These are phyloP conservation scores for Epirrhoe alternata DNA, from an alignment of 2,888 invertebrate species.

Conservation along the genomic window DNA sequence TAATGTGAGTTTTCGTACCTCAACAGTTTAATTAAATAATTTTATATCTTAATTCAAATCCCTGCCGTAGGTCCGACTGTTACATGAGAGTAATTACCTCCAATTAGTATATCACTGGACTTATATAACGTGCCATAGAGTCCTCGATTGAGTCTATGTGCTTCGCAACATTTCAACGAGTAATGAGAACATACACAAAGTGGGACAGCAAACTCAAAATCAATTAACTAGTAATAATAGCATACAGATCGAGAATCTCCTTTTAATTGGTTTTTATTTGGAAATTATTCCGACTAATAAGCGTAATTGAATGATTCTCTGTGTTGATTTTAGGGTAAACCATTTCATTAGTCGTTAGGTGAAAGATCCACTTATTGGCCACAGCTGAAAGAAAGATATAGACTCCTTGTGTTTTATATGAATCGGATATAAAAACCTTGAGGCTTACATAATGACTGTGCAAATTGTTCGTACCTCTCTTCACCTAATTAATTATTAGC, in stretches of 20 bases:
- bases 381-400: conserved; percentile 4
- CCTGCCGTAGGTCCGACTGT: background rate
- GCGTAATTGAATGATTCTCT: conserved; percentile 7
- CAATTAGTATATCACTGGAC: conserved; percentile 18
- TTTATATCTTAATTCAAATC: background rate
- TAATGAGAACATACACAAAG: background rate
- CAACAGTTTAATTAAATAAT: conserved; percentile 6
- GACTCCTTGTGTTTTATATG: conserved; percentile 28
- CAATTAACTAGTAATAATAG: conserved; percentile 21
- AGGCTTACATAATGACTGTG: conserved; percentile 47
- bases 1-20: background rate
- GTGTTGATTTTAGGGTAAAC: conserved; percentile 9
- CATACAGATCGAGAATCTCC: background rate
- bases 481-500: conserved; percentile 53
- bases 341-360: conserved; percentile 1
- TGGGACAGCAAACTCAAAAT: conserved; percentile 13
- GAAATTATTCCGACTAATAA: background rate
- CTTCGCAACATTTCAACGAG: conserved; percentile 2
- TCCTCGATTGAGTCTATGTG: conserved; percentile 7
- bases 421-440: conserved; percentile 44
- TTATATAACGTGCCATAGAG: background rate
- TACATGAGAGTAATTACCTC: conserved; percentile 4
- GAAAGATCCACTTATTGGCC: conserved; percentile 4
- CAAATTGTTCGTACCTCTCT: conserved; percentile 51
- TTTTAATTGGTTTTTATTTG: conserved; percentile 7